Percentiles rank a stretch among this genome's conserved stretches.
These are phyloP conservation scores for Drosophila parabipectinata DNA, from an alignment of 1,140 invertebrate species.

Conservation along the genomic window DNA sequence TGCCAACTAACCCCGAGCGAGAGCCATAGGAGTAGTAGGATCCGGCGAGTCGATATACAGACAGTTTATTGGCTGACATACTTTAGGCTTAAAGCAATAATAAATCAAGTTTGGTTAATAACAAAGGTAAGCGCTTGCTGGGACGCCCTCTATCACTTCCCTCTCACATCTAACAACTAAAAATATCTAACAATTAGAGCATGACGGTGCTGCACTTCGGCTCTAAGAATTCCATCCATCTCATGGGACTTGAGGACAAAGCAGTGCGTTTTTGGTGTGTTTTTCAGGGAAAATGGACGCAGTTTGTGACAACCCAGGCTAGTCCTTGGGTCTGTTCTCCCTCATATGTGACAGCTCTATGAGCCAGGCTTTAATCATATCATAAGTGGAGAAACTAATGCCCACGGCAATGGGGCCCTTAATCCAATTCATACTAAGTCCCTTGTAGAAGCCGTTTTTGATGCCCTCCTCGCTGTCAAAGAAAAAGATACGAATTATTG, in stretches of 20 bases:
- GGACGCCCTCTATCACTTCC: conserved; percentile 22
- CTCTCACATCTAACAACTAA: conserved; percentile 60
- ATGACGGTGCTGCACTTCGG: conserved; percentile 36
- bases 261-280: conserved; percentile 65
- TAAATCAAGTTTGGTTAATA: conserved; percentile 67
- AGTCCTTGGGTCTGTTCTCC: conserved; percentile 56
- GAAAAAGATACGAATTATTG: conserved; percentile 6
- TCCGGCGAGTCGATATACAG: conserved; percentile 40
- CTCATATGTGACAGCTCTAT: conserved; percentile 74
- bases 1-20: conserved; percentile 30
- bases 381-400: conserved; percentile 98
- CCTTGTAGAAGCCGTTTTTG: conserved; percentile 97
- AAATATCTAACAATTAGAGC: conserved; percentile 76
- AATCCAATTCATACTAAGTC: conserved; percentile 99
- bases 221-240: conserved; percentile 23
- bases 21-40: conserved; percentile 20
- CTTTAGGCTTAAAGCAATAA: conserved; percentile 66
- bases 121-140: conserved; percentile 59
- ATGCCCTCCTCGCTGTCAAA: conserved; percentile 92
- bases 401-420: conserved; percentile 99
- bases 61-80: conserved; percentile 43
- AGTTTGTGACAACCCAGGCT: conserved; percentile 19
- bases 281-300: conserved; percentile 2
- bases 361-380: conserved; percentile 89
- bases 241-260: conserved; percentile 47